Percentiles rank a stretch among this genome's conserved stretches.
These are phyloP conservation scores for Oscheius sp. DNA, from an alignment of 2,888 invertebrate genomes.

Conservation along the genomic window DNA sequence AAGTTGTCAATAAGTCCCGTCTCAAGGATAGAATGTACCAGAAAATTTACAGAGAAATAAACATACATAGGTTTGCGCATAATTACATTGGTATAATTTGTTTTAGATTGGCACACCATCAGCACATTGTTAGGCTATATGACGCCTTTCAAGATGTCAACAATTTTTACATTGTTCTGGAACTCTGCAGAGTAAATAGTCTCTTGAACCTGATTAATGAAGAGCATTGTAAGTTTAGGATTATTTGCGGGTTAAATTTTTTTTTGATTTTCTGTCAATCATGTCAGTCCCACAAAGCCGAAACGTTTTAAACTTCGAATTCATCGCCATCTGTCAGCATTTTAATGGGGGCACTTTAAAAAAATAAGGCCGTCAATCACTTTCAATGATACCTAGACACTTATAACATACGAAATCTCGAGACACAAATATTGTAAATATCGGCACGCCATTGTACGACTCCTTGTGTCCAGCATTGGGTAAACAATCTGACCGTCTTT, in stretches of 20 bases:
- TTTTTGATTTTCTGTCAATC: too few relatives aligned
- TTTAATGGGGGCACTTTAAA: too few relatives aligned
- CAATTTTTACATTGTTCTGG: slow-evolving; percentile 24
- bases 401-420: too few relatives aligned
- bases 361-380: too few relatives aligned
- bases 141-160: slow-evolving; percentile 9
- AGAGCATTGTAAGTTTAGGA: slow-evolving; percentile 19
- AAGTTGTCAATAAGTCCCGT: slow-evolving; percentile 13
- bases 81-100: not conserved
- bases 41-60: slow-evolving; percentile 29
- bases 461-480: slow-evolving; percentile 13
- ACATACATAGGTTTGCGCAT: slow-evolving; percentile 20
- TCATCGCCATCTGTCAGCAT: too few relatives aligned
- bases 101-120: slow-evolving; percentile 15
- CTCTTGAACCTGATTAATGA: slow-evolving; percentile 19
- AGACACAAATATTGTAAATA: too few relatives aligned
- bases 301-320: too few relatives aligned
- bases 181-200: slow-evolving; percentile 20
- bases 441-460: not conserved
- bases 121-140: slow-evolving; percentile 20
- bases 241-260: too few relatives aligned
- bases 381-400: too few relatives aligned
- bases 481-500: slow-evolving; percentile 1
- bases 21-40: not conserved
- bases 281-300: too few relatives aligned